Percentiles rank a stretch among this genome's conserved stretches.
These are phyloP conservation scores for Amblyraja radiata DNA, from an alignment of 2,797 vertebrate species.

Conservation along the genomic window DNA sequence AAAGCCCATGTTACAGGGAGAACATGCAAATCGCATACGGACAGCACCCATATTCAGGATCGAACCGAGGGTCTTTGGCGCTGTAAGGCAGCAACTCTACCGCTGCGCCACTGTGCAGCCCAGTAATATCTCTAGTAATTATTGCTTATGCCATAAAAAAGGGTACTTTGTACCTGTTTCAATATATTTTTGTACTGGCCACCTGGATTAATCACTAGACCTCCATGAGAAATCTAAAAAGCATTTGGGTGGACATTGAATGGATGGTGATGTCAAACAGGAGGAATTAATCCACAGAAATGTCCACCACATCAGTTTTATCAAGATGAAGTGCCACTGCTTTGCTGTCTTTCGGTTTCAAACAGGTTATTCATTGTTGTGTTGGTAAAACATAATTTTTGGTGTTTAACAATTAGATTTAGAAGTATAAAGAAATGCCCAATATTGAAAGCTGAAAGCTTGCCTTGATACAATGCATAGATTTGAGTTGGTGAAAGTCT, in stretches of 20 bases:
- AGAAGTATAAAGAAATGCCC: neutral
- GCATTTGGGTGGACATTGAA: neutral
- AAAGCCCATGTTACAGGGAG: too few species aligned
- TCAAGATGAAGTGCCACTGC: neutral
- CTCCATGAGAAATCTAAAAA: neutral
- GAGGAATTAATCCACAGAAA: neutral
- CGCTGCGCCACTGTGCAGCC: too few species aligned
- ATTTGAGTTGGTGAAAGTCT: neutral
- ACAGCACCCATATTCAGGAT: too few species aligned
- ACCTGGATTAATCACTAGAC: neutral
- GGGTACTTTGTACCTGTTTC: neutral
- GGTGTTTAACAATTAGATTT: neutral
- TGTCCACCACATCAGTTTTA: neutral
- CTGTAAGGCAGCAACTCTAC: too few species aligned
- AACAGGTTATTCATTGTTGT: neutral
- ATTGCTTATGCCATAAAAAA: neutral
- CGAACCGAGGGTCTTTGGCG: too few species aligned
- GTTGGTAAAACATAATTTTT: neutral
- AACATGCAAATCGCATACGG: too few species aligned
- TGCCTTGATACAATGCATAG: neutral
- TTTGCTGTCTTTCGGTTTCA: neutral
- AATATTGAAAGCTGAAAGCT: neutral
- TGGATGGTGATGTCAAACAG: neutral
- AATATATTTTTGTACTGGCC: neutral
- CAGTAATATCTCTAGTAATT: too few species aligned